A percentile compares a stretch with the other conserved stretches of the same genome.
These are phyloP conservation scores for Cromileptes altivelis DNA, from an alignment of 2,113 vertebrate species.

Conservation along the genomic window DNA sequence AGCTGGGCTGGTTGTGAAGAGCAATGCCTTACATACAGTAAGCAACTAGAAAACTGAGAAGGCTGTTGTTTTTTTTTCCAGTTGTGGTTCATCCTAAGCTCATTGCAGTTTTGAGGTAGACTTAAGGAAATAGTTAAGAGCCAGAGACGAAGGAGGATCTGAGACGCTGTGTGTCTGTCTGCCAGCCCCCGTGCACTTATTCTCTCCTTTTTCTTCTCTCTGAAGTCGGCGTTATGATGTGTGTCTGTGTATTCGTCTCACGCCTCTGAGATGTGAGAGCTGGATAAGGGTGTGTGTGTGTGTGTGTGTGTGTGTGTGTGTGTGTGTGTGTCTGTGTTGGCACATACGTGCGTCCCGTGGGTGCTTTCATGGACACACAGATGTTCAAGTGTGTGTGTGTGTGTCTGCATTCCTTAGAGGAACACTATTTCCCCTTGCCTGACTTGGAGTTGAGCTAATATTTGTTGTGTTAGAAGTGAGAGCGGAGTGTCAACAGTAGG, in stretches of 20 bases:
- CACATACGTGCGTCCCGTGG: constrained; percentile 32
- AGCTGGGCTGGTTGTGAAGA: background rate
- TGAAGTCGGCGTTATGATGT: constrained; percentile 55
- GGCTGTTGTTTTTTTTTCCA: background rate
- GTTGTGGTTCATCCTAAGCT: background rate
- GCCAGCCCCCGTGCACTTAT: constrained; percentile 33
- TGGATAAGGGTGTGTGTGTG: constrained; percentile 15
- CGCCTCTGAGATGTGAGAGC: constrained; percentile 50
- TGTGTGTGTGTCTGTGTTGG: constrained; percentile 24
- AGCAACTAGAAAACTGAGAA: background rate
- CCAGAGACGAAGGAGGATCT: constrained; percentile 44
- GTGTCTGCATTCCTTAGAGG: constrained; percentile 50
- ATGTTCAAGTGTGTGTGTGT: constrained; percentile 36
- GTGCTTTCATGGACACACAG: constrained; percentile 46
- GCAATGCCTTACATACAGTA: background rate
- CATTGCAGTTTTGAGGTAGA: constrained; percentile 9
- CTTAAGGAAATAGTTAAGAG: constrained; percentile 28
- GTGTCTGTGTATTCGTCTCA: constrained; percentile 48
- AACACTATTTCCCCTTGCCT: constrained; percentile 37
- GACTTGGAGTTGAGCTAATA: constrained; percentile 65
- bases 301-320: no score
- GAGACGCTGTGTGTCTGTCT: constrained; percentile 44
- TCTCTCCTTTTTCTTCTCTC: constrained; percentile 33
- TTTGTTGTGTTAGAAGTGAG: constrained; percentile 66
- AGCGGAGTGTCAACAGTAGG: constrained; percentile 61